These are phyloP conservation scores for Hyposmocoma kahamanoa DNA, from an alignment of 1,140 invertebrate species.

Conservation along the genomic window DNA sequence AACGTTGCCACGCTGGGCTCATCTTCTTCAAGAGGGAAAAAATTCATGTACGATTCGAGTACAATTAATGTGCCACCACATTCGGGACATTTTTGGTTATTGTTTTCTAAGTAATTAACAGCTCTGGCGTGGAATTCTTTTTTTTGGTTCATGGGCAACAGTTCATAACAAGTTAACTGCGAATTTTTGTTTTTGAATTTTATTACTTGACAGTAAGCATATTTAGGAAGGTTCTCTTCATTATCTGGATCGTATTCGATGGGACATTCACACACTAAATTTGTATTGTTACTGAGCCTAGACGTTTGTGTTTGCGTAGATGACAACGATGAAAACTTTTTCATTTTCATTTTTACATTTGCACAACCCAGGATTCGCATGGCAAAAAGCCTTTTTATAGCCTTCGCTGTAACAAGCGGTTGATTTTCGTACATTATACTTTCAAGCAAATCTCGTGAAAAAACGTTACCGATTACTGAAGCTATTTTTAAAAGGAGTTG, in stretches of 20 bases:
- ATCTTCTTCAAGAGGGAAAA: too few species aligned
- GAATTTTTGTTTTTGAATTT: slow-evolving; percentile 65
- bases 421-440: slow-evolving; percentile 69
- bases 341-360: slow-evolving; percentile 32
- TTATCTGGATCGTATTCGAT: slow-evolving; percentile 51
- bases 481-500: slow-evolving; percentile 71
- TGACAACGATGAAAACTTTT: too few species aligned
- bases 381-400: slow-evolving; percentile 58
- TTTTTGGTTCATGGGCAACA: slow-evolving; percentile 70
- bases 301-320: too few species aligned
- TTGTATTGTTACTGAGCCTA: too few species aligned
- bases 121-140: slow-evolving; percentile 71
- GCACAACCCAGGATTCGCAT: slow-evolving; percentile 54
- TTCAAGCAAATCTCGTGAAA: slow-evolving; percentile 64
- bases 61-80: slow-evolving; percentile 60
- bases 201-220: slow-evolving; percentile 71
- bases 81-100: slow-evolving; percentile 58
- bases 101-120: slow-evolving; percentile 62
- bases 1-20: too few species aligned
- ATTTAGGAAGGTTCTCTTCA: slow-evolving; percentile 56
- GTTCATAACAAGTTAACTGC: slow-evolving; percentile 63
- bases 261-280: slow-evolving; percentile 46
- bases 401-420: slow-evolving; percentile 49
- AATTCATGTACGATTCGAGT: slow-evolving; percentile 40
- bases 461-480: slow-evolving; percentile 67